phyloP scores from a whole-genome alignment of 2,797 vertebrate species.

The Falco naumanni region DNA sequence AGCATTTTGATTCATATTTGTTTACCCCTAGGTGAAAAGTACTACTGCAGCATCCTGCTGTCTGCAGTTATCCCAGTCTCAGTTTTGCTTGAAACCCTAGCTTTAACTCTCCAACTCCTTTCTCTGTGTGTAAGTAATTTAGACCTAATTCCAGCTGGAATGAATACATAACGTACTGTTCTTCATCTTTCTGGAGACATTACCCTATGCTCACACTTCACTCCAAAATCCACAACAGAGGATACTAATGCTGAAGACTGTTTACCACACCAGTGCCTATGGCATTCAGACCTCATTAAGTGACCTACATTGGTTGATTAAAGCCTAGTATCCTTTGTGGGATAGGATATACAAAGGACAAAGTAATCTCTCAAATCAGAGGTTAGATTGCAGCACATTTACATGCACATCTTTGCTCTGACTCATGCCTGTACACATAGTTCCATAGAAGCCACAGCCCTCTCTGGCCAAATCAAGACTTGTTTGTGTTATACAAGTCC shows the following conservation, averaged over 20 bases:
- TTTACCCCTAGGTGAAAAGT: neutral
- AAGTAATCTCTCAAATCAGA: neutral
- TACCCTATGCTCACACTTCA: neutral
- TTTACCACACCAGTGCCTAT: neutral
- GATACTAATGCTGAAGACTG: neutral
- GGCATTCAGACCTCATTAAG: neutral
- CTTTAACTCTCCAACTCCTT: neutral
- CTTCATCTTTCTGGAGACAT: neutral
- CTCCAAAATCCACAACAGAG: neutral
- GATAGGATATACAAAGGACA: neutral
- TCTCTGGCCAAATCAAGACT: neutral
- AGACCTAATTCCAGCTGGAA: neutral
- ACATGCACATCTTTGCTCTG: neutral
- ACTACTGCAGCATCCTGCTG: neutral
- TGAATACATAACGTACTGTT: neutral
- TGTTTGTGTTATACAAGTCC: neutral
- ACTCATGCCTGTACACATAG: neutral
- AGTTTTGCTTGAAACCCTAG: neutral
- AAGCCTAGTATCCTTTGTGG: neutral
- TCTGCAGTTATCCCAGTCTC: neutral
- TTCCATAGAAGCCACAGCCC: neutral
- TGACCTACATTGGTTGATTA: neutral
- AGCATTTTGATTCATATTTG: neutral
- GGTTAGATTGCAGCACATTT: neutral
- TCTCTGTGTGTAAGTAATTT: neutral